These are phyloP conservation scores for Xyrichtys novacula DNA, from an alignment of 2,797 vertebrate species.

Conservation along the genomic window DNA sequence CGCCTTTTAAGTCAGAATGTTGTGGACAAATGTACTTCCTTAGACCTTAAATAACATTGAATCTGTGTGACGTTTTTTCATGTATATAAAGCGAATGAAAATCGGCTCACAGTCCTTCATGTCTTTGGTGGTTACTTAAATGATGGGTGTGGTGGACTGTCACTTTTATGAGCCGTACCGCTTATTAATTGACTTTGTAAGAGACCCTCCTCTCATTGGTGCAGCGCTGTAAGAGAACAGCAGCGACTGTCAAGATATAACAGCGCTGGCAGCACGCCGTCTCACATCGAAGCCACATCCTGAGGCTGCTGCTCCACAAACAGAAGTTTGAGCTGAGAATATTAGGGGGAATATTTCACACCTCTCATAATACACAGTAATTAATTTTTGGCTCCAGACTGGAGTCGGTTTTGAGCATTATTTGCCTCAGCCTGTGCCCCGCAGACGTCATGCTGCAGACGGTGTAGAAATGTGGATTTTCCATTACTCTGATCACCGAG, in stretches of 20 bases:
- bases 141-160: slow-evolving; percentile 62
- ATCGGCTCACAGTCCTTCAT: background rate
- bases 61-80: background rate
- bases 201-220: slow-evolving; percentile 55
- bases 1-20: background rate
- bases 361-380: slow-evolving; percentile 18
- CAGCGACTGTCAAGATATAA: slow-evolving; percentile 40
- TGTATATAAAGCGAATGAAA: background rate
- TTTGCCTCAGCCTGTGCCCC: slow-evolving; percentile 51
- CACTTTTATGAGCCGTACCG: slow-evolving; percentile 60
- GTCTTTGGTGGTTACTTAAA: slow-evolving; percentile 41
- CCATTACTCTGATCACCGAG: slow-evolving; percentile 79
- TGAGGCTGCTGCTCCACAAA: slow-evolving; percentile 32
- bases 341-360: slow-evolving; percentile 25
- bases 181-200: slow-evolving; percentile 69
- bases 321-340: background rate
- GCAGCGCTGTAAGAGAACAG: slow-evolving; percentile 37
- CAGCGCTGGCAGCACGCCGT: slow-evolving; percentile 15
- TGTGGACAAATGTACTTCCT: too few relatives aligned
- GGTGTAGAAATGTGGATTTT: slow-evolving; percentile 79
- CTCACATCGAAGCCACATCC: slow-evolving; percentile 43
- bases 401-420: slow-evolving; percentile 18
- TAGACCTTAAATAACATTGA: background rate
- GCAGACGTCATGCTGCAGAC: slow-evolving; percentile 58
- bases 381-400: background rate